Evolutionary conservation across 2,113 vertebrate genomes (phyloP), one percentile per base, ranked within the genome.

Genomic region (Vulpes lagopus): DNA sequence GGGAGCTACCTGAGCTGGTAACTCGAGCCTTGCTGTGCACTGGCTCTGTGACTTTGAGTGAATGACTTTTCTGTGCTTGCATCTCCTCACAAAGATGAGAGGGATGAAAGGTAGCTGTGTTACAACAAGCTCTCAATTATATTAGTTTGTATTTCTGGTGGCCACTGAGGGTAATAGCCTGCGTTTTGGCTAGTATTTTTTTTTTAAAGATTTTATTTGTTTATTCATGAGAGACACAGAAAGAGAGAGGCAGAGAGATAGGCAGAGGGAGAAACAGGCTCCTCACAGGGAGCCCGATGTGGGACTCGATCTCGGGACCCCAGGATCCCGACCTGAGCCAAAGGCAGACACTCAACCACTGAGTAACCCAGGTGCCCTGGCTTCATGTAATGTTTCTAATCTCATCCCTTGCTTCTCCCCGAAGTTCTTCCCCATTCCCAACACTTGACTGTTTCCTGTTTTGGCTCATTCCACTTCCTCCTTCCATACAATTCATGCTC

Each of bases 101-200:
- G 25, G 8, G 22, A 89, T 30, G 60, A 87, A 88, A 64, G 38
- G 25, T 22, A 30, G 27, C 67, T 32, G 55, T 59, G 12, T 51
- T 76, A 69, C 16, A 69, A 53, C 3, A 51, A 79, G 35, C 22
- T 55, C 69, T 89, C 67, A 69, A 22, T 88, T 88, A 93, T 23
- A 53, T 65, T 43, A 62, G 20, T 49, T 43, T 57, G 15, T 60
- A 35, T 62, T 62, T 62, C 55, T 67, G 55, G 62, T 16, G 12
- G 65, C 30, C 53, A 73, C 55, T 2, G 73, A 23, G 65, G 89
- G 73, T 78, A 32, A 9, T 49, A 78, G 9, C 25, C 43, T 80
- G 43, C 2, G 43, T 91, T 94, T 97, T 79, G 76, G 91, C 71
- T 84, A 86, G 73, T 43, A 73, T 92, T 95, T 96, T 94, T 19